Conservation (phyloP, 2,797 vertebrate species). For the Smutsia gigantea region DNA sequence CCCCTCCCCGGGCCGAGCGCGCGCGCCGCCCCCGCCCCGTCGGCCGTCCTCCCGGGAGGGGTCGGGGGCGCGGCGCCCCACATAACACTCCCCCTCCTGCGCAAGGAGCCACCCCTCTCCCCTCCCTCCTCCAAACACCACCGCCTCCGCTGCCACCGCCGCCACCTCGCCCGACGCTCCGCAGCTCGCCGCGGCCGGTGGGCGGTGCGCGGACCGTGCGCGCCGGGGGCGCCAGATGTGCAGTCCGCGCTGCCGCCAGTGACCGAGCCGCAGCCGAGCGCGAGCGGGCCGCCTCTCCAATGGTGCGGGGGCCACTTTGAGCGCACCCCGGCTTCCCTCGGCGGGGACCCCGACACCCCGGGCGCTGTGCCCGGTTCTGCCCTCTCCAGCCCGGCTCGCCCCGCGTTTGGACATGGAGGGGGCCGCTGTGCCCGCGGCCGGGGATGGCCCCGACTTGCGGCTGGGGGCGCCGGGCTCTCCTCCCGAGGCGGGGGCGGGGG, state of each 20-base stretch:
- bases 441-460: constrained; percentile 39
- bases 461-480: constrained; percentile 42
- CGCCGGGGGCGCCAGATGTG: constrained; percentile 70
- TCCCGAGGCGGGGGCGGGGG: constrained; percentile 60
- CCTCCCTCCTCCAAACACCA: constrained; percentile 59
- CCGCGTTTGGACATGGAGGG: constrained; percentile 69
- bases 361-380: constrained; percentile 35
- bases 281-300: constrained; percentile 15
- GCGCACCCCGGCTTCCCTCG: constrained; percentile 34
- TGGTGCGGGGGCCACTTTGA: constrained; percentile 71
- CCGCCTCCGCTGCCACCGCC: constrained; percentile 65
- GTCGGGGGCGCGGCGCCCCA: constrained; percentile 74
- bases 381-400: constrained; percentile 30
- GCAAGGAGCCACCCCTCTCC: constrained; percentile 65
- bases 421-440: constrained; percentile 57
- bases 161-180: constrained; percentile 68
- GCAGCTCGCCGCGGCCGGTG: constrained; percentile 67
- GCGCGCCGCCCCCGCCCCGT: constrained; percentile 57
- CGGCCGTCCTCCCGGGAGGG: constrained; percentile 62
- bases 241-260: constrained; percentile 66
- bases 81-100: constrained; percentile 72
- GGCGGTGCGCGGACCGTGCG: constrained; percentile 73
- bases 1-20: not conserved
- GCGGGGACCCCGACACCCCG: constrained; percentile 10
- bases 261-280: constrained; percentile 67